Evolutionary conservation across 2,888 invertebrate species (phyloP), one percentile per base, ranked within the genome.

Genomic region (Tortrix viridana): DNA sequence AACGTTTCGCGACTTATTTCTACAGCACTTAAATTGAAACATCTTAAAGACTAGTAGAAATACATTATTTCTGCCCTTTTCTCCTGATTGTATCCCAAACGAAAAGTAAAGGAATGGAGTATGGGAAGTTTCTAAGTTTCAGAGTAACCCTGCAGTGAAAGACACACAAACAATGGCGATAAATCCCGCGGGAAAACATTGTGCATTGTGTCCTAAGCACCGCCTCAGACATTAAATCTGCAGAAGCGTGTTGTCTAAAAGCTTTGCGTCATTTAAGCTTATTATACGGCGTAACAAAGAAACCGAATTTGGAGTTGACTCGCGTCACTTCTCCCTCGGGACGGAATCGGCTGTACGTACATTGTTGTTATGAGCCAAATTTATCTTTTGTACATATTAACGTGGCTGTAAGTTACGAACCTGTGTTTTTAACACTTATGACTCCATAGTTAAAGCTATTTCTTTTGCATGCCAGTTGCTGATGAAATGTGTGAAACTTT

Each of bases 211-310:
- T 74, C 71, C 65, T 72, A 74, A 76, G 72, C 74, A 70, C 66
- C 72, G 70, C 73, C 74, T 69, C 73, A 76, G 73, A 71, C 74
- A 75, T 81, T 77, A 80, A 82, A 84, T 81, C 78, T 76, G 71
- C 66, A 70, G 71, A 71, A 81, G 80, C 81, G 76, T 82, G 83
- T 82, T 82, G 75, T 81, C 84, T 88, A 84, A 88, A 87, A 88
- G 88, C 86, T 85, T 88, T 83, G 74, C 72, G 82, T 79, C 83
- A 82, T 86, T 83, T 79, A 83, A 78, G 76, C 75, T 76, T 76
- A 77, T 83, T 81, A 80, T 75, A 74, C 74, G 81, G 83, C 78
- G 71, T 74, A 71, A 80, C 77, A 75, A 82, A 84, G 84, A 83
- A 84, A 81, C 74, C 67, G 75, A 80, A 75, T 79, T 75, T 73